Evolutionary conservation across 2,797 vertebrate species (phyloP), one percentile per base, ranked within the genome.

Genomic region (Botia almorhae): DNA sequence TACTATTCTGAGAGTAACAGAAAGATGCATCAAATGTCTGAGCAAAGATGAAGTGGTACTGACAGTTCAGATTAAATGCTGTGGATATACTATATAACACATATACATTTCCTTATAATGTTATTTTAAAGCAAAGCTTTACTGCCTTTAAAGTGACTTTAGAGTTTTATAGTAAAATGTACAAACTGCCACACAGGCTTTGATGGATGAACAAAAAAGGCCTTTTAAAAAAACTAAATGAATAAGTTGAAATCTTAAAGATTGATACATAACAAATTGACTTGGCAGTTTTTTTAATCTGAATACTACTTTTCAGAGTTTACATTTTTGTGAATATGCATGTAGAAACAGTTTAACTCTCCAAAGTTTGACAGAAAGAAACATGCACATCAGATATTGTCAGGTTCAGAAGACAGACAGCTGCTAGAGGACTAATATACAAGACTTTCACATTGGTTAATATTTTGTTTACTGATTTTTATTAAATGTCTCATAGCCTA

Each of bases 351-450:
- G 39, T 8, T 43, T 86, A 88, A 82, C 82, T 90, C 85, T 81
- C 85, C 90, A 80, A 90, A 90, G 90, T 89, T 90, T 91, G 90
- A 92, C 90, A 90, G 89, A 91, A 88, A 23, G 0, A 89, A 91
- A 91, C 91, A 91, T 90, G 90, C 80, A 81, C 84, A 83, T 84
- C 78, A 78, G 85, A 88, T 90, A 86, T 89, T 88, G 88, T 91
- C 92, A 90, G 2, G 83, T 88, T 92, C 84, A 84, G 78, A 91
- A 90, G 90, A 71, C 78, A 81, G 81, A 86, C 82, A 87, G 83
- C 71, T 81, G 21, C 84, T 73, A 89, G 87, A 89, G 77, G 81
- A 84, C 86, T 87, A 10, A 39, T 39, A 39, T 5, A 39, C 36
- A 82, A 60, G 86, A 87, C 83, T 85, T 84, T 88, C 87, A 85